A percentile compares a stretch with the other conserved stretches of the same genome.
phyloP scores from a whole-genome alignment of 2,797 vertebrate species.

The Lepus townsendii region DNA sequence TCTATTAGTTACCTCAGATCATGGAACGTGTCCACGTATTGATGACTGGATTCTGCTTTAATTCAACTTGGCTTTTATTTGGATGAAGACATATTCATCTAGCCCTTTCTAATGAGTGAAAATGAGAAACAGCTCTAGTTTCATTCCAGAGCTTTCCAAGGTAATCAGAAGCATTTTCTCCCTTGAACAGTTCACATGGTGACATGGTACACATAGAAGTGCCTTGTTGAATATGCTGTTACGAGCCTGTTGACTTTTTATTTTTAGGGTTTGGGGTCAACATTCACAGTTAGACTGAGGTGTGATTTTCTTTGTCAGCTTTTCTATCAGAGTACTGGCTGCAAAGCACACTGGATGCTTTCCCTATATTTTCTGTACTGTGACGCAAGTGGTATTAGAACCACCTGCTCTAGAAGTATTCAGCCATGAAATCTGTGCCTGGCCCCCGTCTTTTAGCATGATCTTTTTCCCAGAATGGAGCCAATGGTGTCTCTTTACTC shows the following conservation, averaged over 20 bases:
- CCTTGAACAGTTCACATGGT: neutral
- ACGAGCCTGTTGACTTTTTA: neutral
- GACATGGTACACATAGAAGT: neutral
- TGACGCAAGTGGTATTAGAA: neutral
- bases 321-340: neutral
- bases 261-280: neutral
- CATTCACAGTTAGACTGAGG: neutral
- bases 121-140: neutral
- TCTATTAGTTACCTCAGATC: too few relatives aligned
- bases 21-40: too few relatives aligned
- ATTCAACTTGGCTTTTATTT: neutral
- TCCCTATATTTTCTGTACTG: neutral
- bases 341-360: neutral
- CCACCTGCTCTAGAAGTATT: neutral
- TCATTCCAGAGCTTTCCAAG: neutral
- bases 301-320: neutral
- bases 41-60: neutral
- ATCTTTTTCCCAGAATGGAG: neutral
- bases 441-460: neutral
- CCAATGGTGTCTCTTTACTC: neutral
- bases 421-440: neutral
- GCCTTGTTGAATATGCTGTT: neutral
- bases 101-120: neutral
- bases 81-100: conserved; percentile 16
- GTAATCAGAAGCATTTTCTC: neutral